phyloP scores from a whole-genome alignment of 2,888 invertebrate genomes.

The Lithosia quadra region DNA sequence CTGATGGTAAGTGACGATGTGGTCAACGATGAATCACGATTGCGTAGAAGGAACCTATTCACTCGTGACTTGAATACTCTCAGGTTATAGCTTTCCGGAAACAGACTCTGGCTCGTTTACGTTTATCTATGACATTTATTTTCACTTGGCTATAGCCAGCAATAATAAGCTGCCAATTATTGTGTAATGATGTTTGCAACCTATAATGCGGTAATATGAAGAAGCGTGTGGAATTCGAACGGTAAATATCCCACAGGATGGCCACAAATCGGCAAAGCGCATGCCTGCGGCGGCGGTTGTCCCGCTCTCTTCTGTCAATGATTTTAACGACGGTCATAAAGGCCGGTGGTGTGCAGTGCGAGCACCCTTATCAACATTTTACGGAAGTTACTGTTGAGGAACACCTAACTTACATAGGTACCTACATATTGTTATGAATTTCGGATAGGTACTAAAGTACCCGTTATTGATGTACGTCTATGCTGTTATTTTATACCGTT shows the following conservation, averaged over 20 bases:
- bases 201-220: slow-evolving; percentile 25
- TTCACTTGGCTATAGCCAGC: background rate
- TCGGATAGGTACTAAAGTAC: too few species aligned
- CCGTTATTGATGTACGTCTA: too few species aligned
- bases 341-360: slow-evolving; percentile 48
- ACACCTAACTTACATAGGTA: too few species aligned
- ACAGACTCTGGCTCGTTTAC: too few species aligned
- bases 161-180: slow-evolving; percentile 38
- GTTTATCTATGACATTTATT: background rate
- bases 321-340: slow-evolving; percentile 61
- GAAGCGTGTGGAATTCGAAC: slow-evolving; percentile 51
- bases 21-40: too few species aligned
- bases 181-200: slow-evolving; percentile 25
- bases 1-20: too few species aligned
- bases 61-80: too few species aligned
- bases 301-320: slow-evolving; percentile 33
- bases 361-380: slow-evolving; percentile 53
- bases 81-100: too few species aligned
- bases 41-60: too few species aligned
- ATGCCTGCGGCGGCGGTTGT: slow-evolving; percentile 31
- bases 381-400: slow-evolving; percentile 37
- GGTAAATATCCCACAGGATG: slow-evolving; percentile 60
- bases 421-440: too few species aligned
- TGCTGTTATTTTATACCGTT: too few species aligned
- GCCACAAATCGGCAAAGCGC: slow-evolving; percentile 24